These are phyloP conservation scores for Tanypteryx hageni DNA, from an alignment of 2,888 invertebrate genomes.

Conservation along the genomic window DNA sequence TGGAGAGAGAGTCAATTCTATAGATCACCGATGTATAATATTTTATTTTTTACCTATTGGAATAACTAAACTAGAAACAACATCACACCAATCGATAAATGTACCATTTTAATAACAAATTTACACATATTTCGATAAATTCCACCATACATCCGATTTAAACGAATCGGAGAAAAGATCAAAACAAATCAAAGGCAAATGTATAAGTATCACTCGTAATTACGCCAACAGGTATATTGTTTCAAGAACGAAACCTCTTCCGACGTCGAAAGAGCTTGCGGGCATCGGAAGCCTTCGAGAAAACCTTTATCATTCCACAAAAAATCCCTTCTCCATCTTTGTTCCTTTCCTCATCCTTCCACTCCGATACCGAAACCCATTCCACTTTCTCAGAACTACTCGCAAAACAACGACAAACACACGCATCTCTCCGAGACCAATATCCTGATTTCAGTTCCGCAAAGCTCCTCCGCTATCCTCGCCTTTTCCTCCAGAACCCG, in stretches of 20 bases:
- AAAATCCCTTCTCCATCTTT: background rate
- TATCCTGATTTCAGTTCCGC: slow-evolving; percentile 25
- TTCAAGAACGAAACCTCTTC: background rate
- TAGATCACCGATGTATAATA: too few species aligned
- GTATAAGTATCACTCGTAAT: too few species aligned
- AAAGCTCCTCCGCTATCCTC: slow-evolving; percentile 6
- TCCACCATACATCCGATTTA: too few species aligned
- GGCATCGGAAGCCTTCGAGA: background rate
- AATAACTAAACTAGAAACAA: too few species aligned
- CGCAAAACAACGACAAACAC: background rate
- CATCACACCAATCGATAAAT: too few species aligned
- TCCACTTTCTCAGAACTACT: background rate
- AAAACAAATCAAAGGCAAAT: too few species aligned
- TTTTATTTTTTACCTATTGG: too few species aligned
- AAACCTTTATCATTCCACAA: background rate
- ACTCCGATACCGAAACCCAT: background rate
- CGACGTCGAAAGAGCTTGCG: background rate
- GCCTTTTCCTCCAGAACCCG: background rate
- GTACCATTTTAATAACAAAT: too few species aligned
- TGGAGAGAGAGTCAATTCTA: too few species aligned
- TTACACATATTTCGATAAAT: too few species aligned
- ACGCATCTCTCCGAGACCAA: slow-evolving; percentile 4
- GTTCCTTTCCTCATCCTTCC: background rate
- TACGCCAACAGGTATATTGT: too few species aligned
- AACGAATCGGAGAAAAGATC: too few species aligned